Percentiles rank a stretch among this genome's conserved stretches.
Conservation (phyloP, 1,140 invertebrate species). For the Conus ventricosus region DNA sequence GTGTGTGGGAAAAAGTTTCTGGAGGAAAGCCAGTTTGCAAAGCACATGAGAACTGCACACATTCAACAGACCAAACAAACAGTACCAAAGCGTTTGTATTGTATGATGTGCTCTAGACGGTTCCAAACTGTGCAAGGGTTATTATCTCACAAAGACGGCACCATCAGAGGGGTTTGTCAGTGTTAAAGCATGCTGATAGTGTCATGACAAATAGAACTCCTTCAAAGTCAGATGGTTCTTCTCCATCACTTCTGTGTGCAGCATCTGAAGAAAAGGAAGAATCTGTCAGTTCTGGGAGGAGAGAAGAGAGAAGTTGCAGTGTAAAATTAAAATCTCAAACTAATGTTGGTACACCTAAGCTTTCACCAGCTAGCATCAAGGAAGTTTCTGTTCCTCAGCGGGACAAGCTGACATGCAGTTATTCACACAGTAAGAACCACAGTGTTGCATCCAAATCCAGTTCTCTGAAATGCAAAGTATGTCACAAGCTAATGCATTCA, state of each 20-base stretch:
- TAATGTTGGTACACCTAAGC: background rate
- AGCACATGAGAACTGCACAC: conserved; percentile 5
- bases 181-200: background rate
- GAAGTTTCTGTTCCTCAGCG: background rate
- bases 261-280: background rate
- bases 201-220: background rate
- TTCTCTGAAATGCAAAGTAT: conserved; percentile 2
- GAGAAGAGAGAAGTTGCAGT: background rate
- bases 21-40: background rate
- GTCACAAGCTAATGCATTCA: background rate
- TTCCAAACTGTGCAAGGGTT: conserved; percentile 4
- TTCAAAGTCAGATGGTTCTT: background rate
- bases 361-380: background rate
- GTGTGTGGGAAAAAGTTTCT: conserved; percentile 22
- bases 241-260: background rate
- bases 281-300: background rate
- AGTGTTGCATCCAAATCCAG: background rate
- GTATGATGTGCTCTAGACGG: background rate
- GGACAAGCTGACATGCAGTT: too few relatives aligned
- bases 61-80: background rate
- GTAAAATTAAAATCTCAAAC: background rate
- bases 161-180: background rate
- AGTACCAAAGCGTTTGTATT: background rate
- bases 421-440: background rate
- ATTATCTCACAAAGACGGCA: background rate